These are phyloP conservation scores for Bombus picipes DNA, from an alignment of 1,140 invertebrate genomes.

Conservation along the genomic window DNA sequence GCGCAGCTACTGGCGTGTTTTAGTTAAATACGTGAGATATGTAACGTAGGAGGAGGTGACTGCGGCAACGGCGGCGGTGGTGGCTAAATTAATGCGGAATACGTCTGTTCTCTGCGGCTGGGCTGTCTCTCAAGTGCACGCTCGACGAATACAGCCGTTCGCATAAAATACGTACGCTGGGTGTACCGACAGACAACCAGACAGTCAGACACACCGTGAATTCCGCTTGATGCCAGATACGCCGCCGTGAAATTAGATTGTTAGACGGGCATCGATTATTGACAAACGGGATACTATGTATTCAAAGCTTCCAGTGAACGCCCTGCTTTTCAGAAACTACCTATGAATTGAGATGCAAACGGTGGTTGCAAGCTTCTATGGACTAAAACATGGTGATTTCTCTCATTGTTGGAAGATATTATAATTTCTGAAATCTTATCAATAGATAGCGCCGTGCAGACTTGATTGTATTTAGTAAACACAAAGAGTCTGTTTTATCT, in stretches of 20 bases:
- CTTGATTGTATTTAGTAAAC: no score
- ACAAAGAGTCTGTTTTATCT: no score
- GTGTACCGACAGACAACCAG: neutral
- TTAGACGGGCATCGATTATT: slow-evolving; percentile 28
- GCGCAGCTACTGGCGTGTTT: neutral
- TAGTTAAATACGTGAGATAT: slow-evolving; percentile 17
- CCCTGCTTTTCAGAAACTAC: neutral
- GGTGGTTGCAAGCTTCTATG: no score
- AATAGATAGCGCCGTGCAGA: no score
- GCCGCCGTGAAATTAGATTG: slow-evolving; percentile 16
- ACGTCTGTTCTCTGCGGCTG: slow-evolving; percentile 13
- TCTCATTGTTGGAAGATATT: no score
- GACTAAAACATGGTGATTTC: no score
- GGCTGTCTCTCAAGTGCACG: slow-evolving; percentile 27
- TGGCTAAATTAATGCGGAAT: slow-evolving; percentile 36
- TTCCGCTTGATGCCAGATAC: slow-evolving; percentile 17
- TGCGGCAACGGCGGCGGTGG: neutral
- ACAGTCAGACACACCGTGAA: slow-evolving; percentile 6
- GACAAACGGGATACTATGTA: neutral
- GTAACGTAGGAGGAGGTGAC: neutral
- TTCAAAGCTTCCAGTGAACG: neutral
- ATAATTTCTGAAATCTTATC: no score
- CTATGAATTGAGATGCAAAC: neutral
- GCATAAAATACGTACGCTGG: slow-evolving; percentile 11
- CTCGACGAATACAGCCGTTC: slow-evolving; percentile 14